These are phyloP conservation scores for Amblyjoppa proteus DNA, from an alignment of 2,888 invertebrate species.

Conservation along the genomic window DNA sequence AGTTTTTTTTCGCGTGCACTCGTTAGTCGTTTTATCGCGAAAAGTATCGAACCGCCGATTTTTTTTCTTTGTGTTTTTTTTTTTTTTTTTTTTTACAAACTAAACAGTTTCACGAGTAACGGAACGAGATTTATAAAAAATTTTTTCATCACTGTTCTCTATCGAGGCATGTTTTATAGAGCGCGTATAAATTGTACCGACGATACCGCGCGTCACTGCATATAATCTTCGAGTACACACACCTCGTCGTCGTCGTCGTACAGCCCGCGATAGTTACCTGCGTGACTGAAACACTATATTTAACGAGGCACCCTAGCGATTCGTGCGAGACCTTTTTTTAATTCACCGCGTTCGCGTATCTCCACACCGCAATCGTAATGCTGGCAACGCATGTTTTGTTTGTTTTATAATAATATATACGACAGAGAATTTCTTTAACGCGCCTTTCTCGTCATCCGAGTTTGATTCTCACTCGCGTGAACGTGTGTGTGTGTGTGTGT, in stretches of 20 bases:
- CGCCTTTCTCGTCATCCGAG: background rate
- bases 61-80: background rate
- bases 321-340: slow-evolving; percentile 24
- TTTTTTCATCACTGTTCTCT: background rate
- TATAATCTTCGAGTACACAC: background rate
- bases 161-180: background rate
- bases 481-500: background rate
- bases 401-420: background rate
- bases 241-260: slow-evolving; percentile 5
- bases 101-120: background rate
- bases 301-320: slow-evolving; percentile 2
- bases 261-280: slow-evolving; percentile 27
- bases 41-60: background rate
- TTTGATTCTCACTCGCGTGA: background rate
- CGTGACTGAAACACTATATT: slow-evolving; percentile 45
- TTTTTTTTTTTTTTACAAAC: background rate
- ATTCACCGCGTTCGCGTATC: slow-evolving; percentile 33
- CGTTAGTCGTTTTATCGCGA: no score
- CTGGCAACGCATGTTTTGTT: slow-evolving; percentile 19
- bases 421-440: background rate
- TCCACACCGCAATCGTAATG: background rate
- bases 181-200: slow-evolving; percentile 11
- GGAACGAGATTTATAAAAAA: background rate
- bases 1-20: background rate
- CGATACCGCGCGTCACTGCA: slow-evolving; percentile 3